These are phyloP conservation scores for Malurus cyaneus DNA, from an alignment of 2,113 vertebrate genomes.

Conservation along the genomic window DNA sequence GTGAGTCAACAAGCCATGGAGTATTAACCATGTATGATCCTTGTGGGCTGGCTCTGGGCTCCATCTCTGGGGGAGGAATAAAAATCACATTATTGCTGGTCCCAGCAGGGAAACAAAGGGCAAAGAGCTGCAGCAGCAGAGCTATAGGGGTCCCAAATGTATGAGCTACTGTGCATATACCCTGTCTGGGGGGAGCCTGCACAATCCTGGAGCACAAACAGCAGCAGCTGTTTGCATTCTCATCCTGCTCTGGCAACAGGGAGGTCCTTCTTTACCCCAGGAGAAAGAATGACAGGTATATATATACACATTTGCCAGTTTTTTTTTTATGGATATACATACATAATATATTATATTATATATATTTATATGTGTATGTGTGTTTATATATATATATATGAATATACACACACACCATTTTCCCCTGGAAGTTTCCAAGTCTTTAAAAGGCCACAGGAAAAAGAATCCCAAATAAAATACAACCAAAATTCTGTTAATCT, in stretches of 20 bases:
- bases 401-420: rapidly evolving
- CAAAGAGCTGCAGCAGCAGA: background rate
- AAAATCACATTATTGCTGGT: background rate
- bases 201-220: background rate
- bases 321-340: background rate
- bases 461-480: background rate
- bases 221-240: background rate
- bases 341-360: too few relatives aligned
- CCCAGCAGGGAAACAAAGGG: background rate
- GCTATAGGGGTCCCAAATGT: background rate
- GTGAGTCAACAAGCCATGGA: conserved; percentile 1
- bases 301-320: background rate
- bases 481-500: background rate
- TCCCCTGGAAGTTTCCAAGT: background rate
- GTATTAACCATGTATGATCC: background rate
- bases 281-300: background rate
- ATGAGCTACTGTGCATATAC: background rate
- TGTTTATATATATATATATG: rapidly evolving
- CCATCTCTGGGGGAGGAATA: background rate
- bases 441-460: background rate
- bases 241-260: background rate
- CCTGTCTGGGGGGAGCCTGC: background rate
- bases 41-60: background rate
- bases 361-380: too few relatives aligned
- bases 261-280: background rate